phyloP scores from a whole-genome alignment of 1,140 invertebrate genomes.

The Lasaia peninsularis region DNA sequence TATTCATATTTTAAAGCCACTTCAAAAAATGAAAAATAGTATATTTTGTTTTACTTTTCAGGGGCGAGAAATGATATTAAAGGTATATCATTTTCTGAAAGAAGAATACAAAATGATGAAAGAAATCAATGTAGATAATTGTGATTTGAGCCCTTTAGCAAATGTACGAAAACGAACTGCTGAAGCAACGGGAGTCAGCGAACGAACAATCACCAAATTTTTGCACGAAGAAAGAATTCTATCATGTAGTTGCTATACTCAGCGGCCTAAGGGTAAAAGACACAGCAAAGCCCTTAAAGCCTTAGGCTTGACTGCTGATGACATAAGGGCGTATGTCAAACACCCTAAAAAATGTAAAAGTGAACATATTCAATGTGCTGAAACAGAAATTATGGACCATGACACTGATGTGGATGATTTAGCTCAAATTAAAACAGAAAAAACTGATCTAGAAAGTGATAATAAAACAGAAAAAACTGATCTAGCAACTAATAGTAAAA shows the following conservation, averaged over 20 bases:
- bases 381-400: no score
- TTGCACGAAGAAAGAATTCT: constrained; percentile 18
- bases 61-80: constrained; percentile 21
- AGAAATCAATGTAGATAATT: constrained; percentile 15
- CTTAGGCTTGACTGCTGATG: no score
- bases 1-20: no score
- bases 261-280: background rate
- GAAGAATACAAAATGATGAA: constrained; percentile 21
- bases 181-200: constrained; percentile 23
- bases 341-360: no score
- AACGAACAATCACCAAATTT: constrained; percentile 17
- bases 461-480: no score
- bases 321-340: no score
- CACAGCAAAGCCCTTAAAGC: background rate
- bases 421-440: no score
- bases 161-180: constrained; percentile 19
- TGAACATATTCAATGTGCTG: no score
- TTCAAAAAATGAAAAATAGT: background rate
- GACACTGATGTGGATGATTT: no score
- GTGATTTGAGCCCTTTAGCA: constrained; percentile 16
- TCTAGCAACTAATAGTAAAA: no score
- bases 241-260: background rate
- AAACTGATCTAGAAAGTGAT: no score
- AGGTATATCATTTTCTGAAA: constrained; percentile 17
- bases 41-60: constrained; percentile 8